Conservation (phyloP, 1,140 invertebrate species). For the Zophobas morio region DNA sequence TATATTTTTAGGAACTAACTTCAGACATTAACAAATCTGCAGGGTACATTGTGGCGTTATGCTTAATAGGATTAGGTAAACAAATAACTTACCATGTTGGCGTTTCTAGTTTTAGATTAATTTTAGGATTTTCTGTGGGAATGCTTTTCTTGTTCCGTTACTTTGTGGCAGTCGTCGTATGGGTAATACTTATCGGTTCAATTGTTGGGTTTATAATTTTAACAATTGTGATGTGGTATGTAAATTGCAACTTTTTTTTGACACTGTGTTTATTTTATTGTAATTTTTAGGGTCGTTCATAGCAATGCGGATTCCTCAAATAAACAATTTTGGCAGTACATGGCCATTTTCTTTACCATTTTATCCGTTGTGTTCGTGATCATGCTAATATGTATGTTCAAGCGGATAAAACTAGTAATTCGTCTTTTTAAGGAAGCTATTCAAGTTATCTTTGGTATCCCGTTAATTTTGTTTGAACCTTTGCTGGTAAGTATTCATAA, state of each 20-base stretch:
- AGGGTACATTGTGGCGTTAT: constrained; percentile 13
- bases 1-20: constrained; percentile 5
- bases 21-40: constrained; percentile 16
- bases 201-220: constrained; percentile 73
- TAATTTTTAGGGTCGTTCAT: background rate
- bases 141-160: constrained; percentile 76
- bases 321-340: background rate
- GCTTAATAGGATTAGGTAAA: constrained; percentile 29
- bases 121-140: constrained; percentile 73
- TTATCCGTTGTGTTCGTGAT: constrained; percentile 76
- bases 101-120: constrained; percentile 17
- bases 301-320: background rate
- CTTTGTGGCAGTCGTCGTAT: constrained; percentile 76
- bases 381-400: constrained; percentile 79
- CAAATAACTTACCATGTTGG: background rate
- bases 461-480: constrained; percentile 82
- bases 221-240: constrained; percentile 78
- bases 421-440: constrained; percentile 83
- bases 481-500: constrained; percentile 72
- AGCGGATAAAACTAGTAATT: constrained; percentile 78
- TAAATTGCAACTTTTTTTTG: constrained; percentile 2
- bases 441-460: constrained; percentile 80
- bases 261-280: background rate
- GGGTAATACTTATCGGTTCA: constrained; percentile 75
- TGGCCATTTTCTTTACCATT: constrained; percentile 68